Conservation (phyloP, 2,797 vertebrate genomes). For the Rhinoraja longicauda region DNA sequence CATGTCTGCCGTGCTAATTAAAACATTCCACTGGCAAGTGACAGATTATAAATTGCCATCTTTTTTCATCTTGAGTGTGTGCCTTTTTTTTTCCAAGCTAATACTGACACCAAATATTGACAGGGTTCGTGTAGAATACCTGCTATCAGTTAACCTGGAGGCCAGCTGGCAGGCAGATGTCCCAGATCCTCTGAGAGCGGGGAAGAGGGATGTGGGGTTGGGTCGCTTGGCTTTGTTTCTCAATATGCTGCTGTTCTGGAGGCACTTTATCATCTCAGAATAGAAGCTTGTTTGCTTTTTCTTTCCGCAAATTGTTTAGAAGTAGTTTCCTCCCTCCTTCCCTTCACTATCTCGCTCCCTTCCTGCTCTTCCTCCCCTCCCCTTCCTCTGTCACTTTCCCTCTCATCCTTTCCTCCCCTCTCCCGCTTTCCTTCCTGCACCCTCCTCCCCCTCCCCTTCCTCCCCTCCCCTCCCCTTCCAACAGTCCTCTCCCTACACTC, state of each 20-base stretch:
- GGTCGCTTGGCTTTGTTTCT: not conserved
- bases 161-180: not conserved
- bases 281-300: not conserved
- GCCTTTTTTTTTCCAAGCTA: not conserved
- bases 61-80: slow-evolving; percentile 16
- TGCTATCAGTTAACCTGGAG: not conserved
- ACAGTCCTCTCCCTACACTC: too few species aligned
- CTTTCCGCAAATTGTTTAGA: slow-evolving; percentile 31
- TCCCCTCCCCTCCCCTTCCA: too few species aligned
- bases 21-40: slow-evolving; percentile 29
- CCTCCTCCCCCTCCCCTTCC: not conserved
- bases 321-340: too few species aligned
- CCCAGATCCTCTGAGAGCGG: not conserved
- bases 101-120: slow-evolving; percentile 10
- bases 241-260: not conserved
- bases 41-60: slow-evolving; percentile 32
- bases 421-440: not conserved
- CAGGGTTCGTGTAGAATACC: slow-evolving; percentile 2
- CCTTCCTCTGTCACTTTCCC: not conserved
- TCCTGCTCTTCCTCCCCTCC: too few species aligned
- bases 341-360: too few species aligned
- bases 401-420: not conserved
- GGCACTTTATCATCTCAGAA: not conserved
- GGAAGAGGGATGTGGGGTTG: not conserved
- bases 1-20: slow-evolving; percentile 30